Evolutionary conservation across 1,140 invertebrate genomes (phyloP).

Genomic region (Trichonephila clavipes): DNA sequence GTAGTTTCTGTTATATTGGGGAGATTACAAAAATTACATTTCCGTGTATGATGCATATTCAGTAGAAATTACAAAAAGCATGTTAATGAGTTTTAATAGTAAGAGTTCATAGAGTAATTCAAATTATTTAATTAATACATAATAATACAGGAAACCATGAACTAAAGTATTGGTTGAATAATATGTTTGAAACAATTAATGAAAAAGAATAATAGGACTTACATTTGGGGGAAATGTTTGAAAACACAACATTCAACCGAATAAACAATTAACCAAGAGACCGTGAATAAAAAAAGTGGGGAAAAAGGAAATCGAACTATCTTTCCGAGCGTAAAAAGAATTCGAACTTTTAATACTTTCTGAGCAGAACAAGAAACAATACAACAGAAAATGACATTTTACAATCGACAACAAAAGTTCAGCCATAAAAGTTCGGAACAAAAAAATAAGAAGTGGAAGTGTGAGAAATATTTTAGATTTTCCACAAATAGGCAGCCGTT

Average conservation of each 20-base stretch:
- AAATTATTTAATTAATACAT: too few species aligned
- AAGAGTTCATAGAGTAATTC: too few species aligned
- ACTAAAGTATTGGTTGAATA: too few species aligned
- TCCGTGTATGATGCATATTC: too few species aligned
- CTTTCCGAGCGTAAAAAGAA: neutral
- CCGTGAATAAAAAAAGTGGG: neutral
- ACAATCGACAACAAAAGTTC: neutral
- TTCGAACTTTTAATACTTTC: neutral
- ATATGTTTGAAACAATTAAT: too few species aligned
- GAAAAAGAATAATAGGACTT: too few species aligned
- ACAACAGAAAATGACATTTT: slow-evolving; percentile 9
- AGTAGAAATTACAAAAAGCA: too few species aligned
- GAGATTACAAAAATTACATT: too few species aligned
- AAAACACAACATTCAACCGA: neutral
- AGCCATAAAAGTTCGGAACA: neutral
- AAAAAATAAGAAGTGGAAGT: neutral
- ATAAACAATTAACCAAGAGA: neutral
- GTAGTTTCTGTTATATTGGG: too few species aligned
- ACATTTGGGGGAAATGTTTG: neutral
- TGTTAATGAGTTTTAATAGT: too few species aligned
- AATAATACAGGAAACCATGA: too few species aligned
- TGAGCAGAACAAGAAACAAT: neutral
- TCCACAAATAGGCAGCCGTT: slow-evolving; percentile 29
- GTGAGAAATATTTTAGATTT: slow-evolving; percentile 46
- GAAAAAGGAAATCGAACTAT: neutral